Percentiles rank a stretch among this genome's conserved stretches.
Evolutionary conservation across 2,888 invertebrate genomes (phyloP).

Genomic region (Eurytoma californica): DNA sequence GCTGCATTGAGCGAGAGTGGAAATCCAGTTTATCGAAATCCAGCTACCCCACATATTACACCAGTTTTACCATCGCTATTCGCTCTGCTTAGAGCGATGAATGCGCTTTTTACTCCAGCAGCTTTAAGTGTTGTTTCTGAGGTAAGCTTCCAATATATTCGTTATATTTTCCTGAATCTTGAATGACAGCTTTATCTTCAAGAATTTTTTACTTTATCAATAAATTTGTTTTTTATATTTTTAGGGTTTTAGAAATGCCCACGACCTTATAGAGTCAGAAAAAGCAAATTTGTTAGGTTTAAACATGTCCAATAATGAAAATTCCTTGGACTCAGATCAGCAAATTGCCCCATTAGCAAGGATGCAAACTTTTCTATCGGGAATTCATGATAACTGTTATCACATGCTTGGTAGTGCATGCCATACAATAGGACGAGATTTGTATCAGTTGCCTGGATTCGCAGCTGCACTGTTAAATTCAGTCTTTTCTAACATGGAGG

Average conservation of each 20-base stretch:
- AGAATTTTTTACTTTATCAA: background rate
- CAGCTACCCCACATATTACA: constrained; percentile 88
- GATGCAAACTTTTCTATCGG: constrained; percentile 89
- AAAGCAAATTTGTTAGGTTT: constrained; percentile 85
- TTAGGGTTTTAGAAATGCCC: constrained; percentile 82
- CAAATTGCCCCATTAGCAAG: constrained; percentile 81
- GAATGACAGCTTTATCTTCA: background rate
- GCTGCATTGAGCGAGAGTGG: constrained; percentile 85
- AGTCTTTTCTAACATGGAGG: constrained; percentile 82
- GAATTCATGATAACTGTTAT: constrained; percentile 88
- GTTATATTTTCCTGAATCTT: background rate
- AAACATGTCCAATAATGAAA: constrained; percentile 67
- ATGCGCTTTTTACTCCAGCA: constrained; percentile 86
- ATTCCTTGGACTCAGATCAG: constrained; percentile 73
- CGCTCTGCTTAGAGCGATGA: constrained; percentile 86
- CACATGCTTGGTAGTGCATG: constrained; percentile 82
- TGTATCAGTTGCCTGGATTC: constrained; percentile 87
- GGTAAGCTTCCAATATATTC: constrained; percentile 61
- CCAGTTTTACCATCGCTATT: constrained; percentile 88
- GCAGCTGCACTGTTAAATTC: constrained; percentile 85
- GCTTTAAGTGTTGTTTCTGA: constrained; percentile 80
- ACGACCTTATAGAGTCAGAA: constrained; percentile 86
- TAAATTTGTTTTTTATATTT: constrained; percentile 47
- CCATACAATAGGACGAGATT: constrained; percentile 86
- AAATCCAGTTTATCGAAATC: constrained; percentile 90